Evolutionary conservation across 1,140 invertebrate genomes (phyloP), one percentile per base, ranked within the genome.

Genomic region (Idris sp.): DNA sequence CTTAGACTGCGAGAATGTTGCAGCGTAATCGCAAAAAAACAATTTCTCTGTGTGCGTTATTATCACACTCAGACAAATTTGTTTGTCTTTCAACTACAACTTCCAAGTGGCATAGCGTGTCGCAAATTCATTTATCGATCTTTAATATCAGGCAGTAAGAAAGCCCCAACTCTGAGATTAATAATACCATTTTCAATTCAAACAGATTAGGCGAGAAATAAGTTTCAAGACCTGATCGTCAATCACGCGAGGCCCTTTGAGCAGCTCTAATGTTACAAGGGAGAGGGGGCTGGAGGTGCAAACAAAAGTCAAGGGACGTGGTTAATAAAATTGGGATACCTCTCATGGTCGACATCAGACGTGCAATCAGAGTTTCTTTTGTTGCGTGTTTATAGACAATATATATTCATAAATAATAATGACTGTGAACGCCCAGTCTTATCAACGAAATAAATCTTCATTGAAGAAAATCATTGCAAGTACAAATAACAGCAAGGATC

Each of bases 301-400:
- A 9, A 18, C 11, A 40, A 14, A 38, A 48, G 30, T 10, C 25
- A 26, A 41, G 41, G 10, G 16, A 61, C 10, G 9, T 22, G 49
- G 35, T 65, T 49, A 68, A 58, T 58, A 49, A 58, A 68, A 58
- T 68, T 28, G 41, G 33, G n/a, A n/a, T n/a, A n/a, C n/a, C n/a
- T n/a, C n/a, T n/a, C n/a, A n/a, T n/a, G n/a, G n/a, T n/a, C n/a
- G n/a, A n/a, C n/a, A n/a, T n/a, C n/a, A n/a, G n/a, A n/a, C n/a
- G n/a, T n/a, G n/a, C n/a, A n/a, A n/a, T n/a, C n/a, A n/a, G n/a
- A n/a, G n/a, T n/a, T n/a, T n/a, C n/a, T n/a, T n/a, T n/a, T 54
- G 35, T 74, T 54, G 71, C 71, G 71, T 74, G 71, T 58, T 54
- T 48, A 38, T 46, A 16, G 33, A 43, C 61, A 35, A 41, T 68